phyloP scores from a whole-genome alignment of 2,113 vertebrate genomes.

The Odontophorus gujanensis region DNA sequence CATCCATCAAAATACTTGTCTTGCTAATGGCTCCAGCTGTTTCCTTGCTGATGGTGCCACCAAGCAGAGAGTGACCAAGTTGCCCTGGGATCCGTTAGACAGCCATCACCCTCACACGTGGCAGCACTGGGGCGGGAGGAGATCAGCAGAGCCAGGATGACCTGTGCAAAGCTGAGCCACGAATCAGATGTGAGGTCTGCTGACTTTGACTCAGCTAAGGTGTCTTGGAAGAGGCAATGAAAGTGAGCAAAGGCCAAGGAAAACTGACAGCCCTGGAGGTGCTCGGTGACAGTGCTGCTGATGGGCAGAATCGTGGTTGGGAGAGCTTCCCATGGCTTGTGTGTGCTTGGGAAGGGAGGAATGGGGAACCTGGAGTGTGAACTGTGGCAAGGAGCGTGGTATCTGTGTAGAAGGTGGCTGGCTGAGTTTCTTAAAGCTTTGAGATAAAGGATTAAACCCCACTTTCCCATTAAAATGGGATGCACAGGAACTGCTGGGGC shows the following conservation, averaged over 20 bases:
- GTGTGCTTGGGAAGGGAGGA: rapidly evolving
- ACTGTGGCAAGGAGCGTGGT: not conserved
- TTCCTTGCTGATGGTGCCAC: not conserved
- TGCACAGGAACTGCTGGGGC: constrained; percentile 15
- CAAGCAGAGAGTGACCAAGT: not conserved
- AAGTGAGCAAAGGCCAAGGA: constrained; percentile 16
- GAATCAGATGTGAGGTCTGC: not conserved
- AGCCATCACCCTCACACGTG: not conserved
- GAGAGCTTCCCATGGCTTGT: not conserved
- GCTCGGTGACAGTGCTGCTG: not conserved
- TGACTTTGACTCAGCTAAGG: not conserved
- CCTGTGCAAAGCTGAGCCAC: not conserved
- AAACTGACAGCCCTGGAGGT: not conserved
- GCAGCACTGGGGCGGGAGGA: not conserved
- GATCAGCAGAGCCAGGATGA: not conserved
- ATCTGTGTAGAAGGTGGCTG: not conserved
- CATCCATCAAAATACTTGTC: constrained; percentile 37
- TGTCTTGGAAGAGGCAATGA: constrained; percentile 18
- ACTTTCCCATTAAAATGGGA: constrained; percentile 46
- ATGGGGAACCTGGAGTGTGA: not conserved
- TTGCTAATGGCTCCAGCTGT: not conserved
- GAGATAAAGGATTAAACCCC: constrained; percentile 34
- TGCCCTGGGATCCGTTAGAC: not conserved
- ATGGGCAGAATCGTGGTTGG: not conserved
- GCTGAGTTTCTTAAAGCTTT: constrained; percentile 27